Evolutionary conservation across 2,113 vertebrate genomes (phyloP).

Genomic region (Gallinago media): DNA sequence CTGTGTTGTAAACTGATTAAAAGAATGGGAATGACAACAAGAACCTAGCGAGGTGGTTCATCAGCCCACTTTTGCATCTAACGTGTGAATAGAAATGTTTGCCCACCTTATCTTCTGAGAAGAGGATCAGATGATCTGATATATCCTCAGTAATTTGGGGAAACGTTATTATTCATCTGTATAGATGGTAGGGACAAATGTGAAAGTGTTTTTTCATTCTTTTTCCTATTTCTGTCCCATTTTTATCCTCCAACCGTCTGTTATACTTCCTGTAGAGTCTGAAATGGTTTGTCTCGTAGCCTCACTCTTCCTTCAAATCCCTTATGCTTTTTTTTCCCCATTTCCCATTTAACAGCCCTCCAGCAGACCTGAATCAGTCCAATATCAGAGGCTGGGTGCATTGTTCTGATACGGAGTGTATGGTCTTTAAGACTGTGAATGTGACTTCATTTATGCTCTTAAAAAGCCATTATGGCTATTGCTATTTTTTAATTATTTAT

Average conservation of each 20-base stretch:
- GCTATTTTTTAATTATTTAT: constrained; percentile 20
- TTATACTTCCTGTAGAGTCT: neutral
- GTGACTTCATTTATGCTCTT: neutral
- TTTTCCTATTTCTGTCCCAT: neutral
- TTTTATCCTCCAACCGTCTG: neutral
- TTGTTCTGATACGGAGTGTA: neutral
- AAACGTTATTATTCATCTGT: neutral
- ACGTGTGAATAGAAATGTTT: neutral
- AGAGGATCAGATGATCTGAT: neutral
- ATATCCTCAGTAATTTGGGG: rapidly evolving
- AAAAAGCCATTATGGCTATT: constrained; percentile 15
- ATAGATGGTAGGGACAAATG: neutral
- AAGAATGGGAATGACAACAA: neutral
- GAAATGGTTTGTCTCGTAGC: neutral
- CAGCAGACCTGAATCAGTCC: neutral
- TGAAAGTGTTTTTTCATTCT: neutral
- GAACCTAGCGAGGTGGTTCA: neutral
- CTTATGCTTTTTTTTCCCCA: neutral
- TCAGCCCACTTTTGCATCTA: neutral
- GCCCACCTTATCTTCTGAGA: neutral
- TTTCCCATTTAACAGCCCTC: neutral
- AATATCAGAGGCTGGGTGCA: neutral
- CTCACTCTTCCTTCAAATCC: neutral
- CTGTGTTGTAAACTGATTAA: neutral
- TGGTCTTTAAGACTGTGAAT: neutral